These are phyloP conservation scores for Pogonomyrmex barbatus DNA, from an alignment of 1,140 invertebrate genomes.

Conservation along the genomic window DNA sequence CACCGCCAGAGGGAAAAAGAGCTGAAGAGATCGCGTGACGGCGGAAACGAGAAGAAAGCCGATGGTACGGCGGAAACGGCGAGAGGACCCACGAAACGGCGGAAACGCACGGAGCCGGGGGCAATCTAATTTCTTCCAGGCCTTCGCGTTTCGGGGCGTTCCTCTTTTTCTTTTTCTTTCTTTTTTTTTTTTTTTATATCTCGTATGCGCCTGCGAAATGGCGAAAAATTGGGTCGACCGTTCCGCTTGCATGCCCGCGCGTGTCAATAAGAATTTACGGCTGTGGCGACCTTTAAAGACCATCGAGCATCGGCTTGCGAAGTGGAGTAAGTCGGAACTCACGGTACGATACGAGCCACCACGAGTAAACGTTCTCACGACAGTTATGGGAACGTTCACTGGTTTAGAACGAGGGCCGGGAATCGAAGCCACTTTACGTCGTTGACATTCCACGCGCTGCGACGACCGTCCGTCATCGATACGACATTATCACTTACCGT, in stretches of 20 bases:
- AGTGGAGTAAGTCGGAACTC: constrained; percentile 41
- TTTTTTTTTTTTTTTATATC: background rate
- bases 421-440: constrained; percentile 68
- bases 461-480: constrained; percentile 64
- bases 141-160: constrained; percentile 12
- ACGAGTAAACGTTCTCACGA: constrained; percentile 62
- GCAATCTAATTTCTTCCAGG: constrained; percentile 50
- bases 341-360: constrained; percentile 3
- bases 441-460: constrained; percentile 75
- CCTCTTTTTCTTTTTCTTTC: background rate
- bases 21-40: constrained; percentile 24
- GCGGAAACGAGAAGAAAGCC: constrained; percentile 30
- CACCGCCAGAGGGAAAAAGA: background rate
- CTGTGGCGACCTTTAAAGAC: constrained; percentile 71
- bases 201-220: constrained; percentile 16
- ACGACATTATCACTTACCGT: constrained; percentile 72
- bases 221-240: constrained; percentile 37
- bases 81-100: constrained; percentile 44
- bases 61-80: constrained; percentile 22
- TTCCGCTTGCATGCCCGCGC: background rate
- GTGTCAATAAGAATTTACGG: constrained; percentile 74
- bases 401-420: constrained; percentile 42
- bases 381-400: constrained; percentile 51
- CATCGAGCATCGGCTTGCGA: constrained; percentile 33
- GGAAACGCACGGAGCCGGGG: constrained; percentile 7